Conservation (phyloP, 2,113 vertebrate species). For the Chaetura pelagica region DNA sequence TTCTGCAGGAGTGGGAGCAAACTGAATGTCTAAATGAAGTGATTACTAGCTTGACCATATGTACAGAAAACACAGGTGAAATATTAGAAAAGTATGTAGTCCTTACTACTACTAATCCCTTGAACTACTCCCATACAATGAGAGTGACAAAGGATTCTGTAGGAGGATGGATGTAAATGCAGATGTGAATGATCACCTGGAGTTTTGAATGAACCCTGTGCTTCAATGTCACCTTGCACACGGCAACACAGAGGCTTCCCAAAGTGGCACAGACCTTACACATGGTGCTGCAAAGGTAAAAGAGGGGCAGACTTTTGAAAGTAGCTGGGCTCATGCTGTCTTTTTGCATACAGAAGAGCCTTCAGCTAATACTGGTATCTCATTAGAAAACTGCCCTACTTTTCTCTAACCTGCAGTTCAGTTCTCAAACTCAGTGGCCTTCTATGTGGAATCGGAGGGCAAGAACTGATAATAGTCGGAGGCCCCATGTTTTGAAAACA, state of each 20-base stretch:
- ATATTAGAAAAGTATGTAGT: not conserved
- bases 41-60: not conserved
- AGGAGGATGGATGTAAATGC: not conserved
- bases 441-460: not conserved
- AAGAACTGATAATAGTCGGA: not conserved
- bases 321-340: not conserved
- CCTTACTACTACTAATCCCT: not conserved
- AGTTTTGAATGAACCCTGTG: not conserved
- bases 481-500: not conserved
- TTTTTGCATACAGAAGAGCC: slow-evolving; percentile 31
- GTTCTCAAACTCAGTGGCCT: not conserved
- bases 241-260: not conserved
- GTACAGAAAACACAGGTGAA: not conserved
- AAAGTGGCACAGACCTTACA: not conserved
- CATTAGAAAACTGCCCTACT: slow-evolving; percentile 47
- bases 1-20: not conserved
- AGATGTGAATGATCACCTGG: not conserved
- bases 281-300: not conserved
- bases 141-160: not conserved
- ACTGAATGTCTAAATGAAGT: not conserved
- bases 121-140: not conserved
- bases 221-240: not conserved
- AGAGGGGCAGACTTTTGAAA: not conserved
- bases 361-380: slow-evolving; percentile 47
- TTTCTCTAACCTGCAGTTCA: slow-evolving; percentile 22